phyloP scores from a whole-genome alignment of 2,113 vertebrate genomes.

The Brachyhypopomus occidentalis region DNA sequence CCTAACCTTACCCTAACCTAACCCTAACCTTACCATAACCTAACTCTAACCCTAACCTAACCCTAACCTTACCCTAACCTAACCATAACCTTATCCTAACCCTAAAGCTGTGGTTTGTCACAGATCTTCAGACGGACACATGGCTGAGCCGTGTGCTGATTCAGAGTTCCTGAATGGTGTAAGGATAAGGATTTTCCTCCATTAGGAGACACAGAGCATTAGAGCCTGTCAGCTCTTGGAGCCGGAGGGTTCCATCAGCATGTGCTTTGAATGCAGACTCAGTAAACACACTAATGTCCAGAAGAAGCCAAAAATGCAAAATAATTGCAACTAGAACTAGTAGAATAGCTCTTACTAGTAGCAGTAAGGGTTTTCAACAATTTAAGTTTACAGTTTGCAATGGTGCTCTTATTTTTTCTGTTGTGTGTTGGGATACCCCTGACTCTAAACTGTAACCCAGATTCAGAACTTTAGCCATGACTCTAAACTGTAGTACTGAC shows the following conservation, averaged over 20 bases:
- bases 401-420: not conserved
- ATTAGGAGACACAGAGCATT: conserved; percentile 66
- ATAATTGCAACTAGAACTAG: no score
- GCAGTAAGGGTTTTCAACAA: no score
- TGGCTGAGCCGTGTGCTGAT: not conserved
- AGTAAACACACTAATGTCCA: not conserved
- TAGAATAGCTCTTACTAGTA: no score
- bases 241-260: conserved; percentile 18
- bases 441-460: not conserved
- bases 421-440: no score
- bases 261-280: conserved; percentile 3
- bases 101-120: conserved; percentile 2
- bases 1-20: not conserved
- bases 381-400: not conserved
- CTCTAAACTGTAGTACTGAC: no score
- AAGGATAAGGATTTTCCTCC: conserved; percentile 36
- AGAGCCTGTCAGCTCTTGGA: conserved; percentile 42
- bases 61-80: no score
- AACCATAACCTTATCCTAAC: no score
- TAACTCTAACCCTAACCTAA: no score
- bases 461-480: no score
- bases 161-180: conserved; percentile 16
- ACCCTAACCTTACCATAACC: no score
- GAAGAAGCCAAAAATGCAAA: not conserved
- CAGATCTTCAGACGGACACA: no score